Percentiles rank a stretch among this genome's conserved stretches.
Evolutionary conservation across 1,140 invertebrate species (phyloP).

Genomic region (Drosophila chauvacae): DNA sequence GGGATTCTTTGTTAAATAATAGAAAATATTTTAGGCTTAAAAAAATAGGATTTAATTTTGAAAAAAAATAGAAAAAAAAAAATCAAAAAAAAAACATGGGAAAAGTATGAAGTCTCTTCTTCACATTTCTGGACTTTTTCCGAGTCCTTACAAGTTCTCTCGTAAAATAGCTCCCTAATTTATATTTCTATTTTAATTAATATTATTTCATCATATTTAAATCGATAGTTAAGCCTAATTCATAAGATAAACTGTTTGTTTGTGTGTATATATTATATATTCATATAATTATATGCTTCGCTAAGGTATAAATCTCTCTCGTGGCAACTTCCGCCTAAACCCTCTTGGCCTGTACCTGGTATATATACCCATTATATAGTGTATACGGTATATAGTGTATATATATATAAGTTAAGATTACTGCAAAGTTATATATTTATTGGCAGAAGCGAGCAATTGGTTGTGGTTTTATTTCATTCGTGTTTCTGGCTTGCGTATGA

Average conservation of each 20-base stretch:
- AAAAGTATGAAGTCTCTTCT: not conserved
- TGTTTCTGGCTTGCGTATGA: constrained; percentile 11
- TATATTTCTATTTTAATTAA: not conserved
- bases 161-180: not conserved
- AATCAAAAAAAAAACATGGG: too few species aligned
- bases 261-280: not conserved
- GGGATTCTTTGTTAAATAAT: not conserved
- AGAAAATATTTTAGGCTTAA: not conserved
- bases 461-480: constrained; percentile 35
- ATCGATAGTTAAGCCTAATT: constrained; percentile 51
- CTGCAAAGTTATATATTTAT: constrained; percentile 64
- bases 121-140: not conserved
- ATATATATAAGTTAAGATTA: constrained; percentile 42
- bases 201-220: constrained; percentile 20
- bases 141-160: not conserved
- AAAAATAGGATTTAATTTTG: not conserved
- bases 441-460: constrained; percentile 80
- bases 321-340: not conserved
- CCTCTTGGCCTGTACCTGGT: constrained; percentile 2
- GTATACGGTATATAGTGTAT: constrained; percentile 10
- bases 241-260: constrained; percentile 47
- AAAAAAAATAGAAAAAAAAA: not conserved
- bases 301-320: constrained; percentile 55
- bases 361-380: constrained; percentile 32
- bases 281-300: constrained; percentile 20